Conservation (phyloP, 2,797 vertebrate species). For the Gobionotothen gibberifrons region DNA sequence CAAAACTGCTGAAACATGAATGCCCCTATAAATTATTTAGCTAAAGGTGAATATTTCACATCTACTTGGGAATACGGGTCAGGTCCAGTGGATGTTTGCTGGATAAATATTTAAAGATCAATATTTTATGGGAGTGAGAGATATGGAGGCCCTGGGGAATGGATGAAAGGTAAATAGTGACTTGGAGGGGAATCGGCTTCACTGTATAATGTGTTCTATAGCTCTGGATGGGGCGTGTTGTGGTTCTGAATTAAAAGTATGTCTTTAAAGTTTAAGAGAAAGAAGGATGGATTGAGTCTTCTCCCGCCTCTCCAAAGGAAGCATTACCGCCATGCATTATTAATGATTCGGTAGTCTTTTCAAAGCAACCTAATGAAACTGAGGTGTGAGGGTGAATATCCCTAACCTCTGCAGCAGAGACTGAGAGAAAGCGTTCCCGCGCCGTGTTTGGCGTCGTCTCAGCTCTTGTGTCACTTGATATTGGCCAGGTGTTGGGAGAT, state of each 20-base stretch:
- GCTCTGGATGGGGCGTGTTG: conserved; percentile 14
- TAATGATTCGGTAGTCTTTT: conserved; percentile 32
- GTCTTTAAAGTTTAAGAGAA: conserved; percentile 30
- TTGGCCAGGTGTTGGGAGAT: conserved; percentile 50
- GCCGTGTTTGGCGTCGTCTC: conserved; percentile 25
- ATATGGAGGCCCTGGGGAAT: background rate
- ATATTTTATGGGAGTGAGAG: conserved; percentile 50
- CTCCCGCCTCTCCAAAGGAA: conserved; percentile 24
- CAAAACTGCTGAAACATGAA: background rate
- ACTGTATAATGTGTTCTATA: conserved; percentile 15
- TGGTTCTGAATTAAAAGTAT: conserved; percentile 45
- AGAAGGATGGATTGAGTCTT: conserved; percentile 4
- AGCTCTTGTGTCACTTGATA: conserved; percentile 29
- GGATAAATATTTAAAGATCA: conserved; percentile 70
- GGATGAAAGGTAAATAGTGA: conserved; percentile 16
- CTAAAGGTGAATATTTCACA: conserved; percentile 20
- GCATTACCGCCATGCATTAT: conserved; percentile 38
- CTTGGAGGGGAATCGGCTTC: conserved; percentile 23
- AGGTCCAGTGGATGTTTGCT: conserved; percentile 47
- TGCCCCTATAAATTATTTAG: conserved; percentile 3
- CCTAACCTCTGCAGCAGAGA: background rate
- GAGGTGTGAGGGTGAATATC: conserved; percentile 11
- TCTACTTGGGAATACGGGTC: conserved; percentile 33
- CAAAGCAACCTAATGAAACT: conserved; percentile 22
- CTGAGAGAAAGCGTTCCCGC: conserved; percentile 3